These are phyloP conservation scores for Apogon hyalosoma DNA, from an alignment of 2,797 vertebrate genomes.

Conservation along the genomic window DNA sequence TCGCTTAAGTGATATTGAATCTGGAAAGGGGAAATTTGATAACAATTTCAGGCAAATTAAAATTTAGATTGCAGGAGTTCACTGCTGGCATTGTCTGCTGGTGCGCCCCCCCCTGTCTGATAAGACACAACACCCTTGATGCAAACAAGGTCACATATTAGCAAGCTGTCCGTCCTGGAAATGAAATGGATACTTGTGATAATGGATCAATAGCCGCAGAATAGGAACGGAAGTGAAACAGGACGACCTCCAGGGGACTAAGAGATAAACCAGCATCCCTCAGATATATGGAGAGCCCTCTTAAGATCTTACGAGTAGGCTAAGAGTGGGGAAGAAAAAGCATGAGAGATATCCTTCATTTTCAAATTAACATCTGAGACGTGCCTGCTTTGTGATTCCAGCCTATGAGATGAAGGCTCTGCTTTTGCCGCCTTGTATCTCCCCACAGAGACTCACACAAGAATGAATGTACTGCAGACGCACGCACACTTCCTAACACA, in stretches of 20 bases:
- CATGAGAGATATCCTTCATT: conserved; percentile 59
- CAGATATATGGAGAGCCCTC: conserved; percentile 41
- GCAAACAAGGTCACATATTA: conserved; percentile 57
- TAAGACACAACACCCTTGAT: conserved; percentile 57
- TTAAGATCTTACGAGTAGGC: conserved; percentile 47
- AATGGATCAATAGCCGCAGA: conserved; percentile 55
- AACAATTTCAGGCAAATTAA: conserved; percentile 72
- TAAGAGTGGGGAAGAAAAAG: conserved; percentile 28
- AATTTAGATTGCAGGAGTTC: conserved; percentile 44
- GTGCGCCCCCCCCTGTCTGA: conserved; percentile 24
- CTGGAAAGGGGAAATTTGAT: conserved; percentile 66
- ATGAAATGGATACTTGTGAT: conserved; percentile 62
- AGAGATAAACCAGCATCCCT: conserved; percentile 45
- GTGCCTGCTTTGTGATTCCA: conserved; percentile 52
- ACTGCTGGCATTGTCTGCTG: conserved; percentile 25
- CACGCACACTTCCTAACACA: conserved; percentile 19
- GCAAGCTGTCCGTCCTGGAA: conserved; percentile 39
- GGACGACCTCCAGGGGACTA: conserved; percentile 28
- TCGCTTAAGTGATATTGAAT: conserved; percentile 73
- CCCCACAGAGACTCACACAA: conserved; percentile 24
- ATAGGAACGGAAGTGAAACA: conserved; percentile 30
- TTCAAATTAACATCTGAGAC: conserved; percentile 67
- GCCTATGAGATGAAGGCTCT: conserved; percentile 48
- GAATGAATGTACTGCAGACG: conserved; percentile 6
- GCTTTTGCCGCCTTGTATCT: conserved; percentile 41